Conservation (phyloP, 2,888 invertebrate species). For the Acholoe squamosa region DNA sequence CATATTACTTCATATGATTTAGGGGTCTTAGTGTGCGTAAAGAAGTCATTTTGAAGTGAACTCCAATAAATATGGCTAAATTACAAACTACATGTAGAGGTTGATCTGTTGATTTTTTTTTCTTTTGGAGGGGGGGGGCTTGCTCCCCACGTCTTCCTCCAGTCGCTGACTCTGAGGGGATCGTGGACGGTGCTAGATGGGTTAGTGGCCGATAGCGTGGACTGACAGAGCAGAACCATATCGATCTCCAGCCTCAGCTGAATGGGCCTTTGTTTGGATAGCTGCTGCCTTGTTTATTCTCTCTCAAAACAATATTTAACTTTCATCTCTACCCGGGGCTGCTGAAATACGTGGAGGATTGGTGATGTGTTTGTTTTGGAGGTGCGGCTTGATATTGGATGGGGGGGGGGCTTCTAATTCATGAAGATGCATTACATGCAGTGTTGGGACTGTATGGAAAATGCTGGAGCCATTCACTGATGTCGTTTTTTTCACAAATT, state of each 20-base stretch:
- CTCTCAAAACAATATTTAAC: conserved; percentile 55
- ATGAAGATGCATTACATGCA: conserved; percentile 14
- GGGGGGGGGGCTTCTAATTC: neutral
- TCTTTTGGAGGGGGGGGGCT: too few species aligned
- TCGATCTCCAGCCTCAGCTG: neutral
- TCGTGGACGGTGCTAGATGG: neutral
- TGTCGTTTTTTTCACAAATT: too few species aligned
- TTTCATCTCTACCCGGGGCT: conserved; percentile 12
- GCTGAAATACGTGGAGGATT: conserved; percentile 19
- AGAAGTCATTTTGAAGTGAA: too few species aligned
- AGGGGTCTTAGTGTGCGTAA: too few species aligned
- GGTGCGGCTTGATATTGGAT: neutral
- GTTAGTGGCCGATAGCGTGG: neutral
- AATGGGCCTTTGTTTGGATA: neutral
- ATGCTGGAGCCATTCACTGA: too few species aligned
- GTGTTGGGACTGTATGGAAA: neutral
- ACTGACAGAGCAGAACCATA: neutral
- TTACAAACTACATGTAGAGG: too few species aligned
- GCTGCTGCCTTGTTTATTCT: conserved; percentile 36
- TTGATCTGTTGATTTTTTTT: too few species aligned
- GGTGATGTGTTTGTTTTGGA: neutral
- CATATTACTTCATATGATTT: too few species aligned
- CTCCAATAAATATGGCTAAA: too few species aligned
- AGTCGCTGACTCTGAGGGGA: neutral
- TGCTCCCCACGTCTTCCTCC: neutral